These are phyloP conservation scores for Papilio demoleus DNA, from an alignment of 2,888 invertebrate genomes.

Conservation along the genomic window DNA sequence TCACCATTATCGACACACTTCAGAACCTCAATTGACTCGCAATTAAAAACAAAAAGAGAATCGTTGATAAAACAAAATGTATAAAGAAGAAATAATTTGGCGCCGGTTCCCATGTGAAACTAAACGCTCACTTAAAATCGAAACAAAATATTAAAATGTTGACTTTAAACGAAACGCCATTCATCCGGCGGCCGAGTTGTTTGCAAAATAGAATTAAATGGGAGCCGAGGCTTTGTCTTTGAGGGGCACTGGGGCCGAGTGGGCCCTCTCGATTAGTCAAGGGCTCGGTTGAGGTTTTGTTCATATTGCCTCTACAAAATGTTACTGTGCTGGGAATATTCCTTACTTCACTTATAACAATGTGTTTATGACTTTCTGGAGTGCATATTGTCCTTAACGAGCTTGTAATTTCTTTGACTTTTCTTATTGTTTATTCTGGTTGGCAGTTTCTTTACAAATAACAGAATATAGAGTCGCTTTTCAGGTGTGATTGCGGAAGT, in stretches of 20 bases:
- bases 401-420: slow-evolving; percentile 24
- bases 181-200: slow-evolving; percentile 64
- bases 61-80: slow-evolving; percentile 10
- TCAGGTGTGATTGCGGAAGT: slow-evolving; percentile 21
- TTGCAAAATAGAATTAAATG: slow-evolving; percentile 78
- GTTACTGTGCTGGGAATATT: slow-evolving; percentile 48
- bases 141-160: slow-evolving; percentile 64
- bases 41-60: slow-evolving; percentile 10
- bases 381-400: slow-evolving; percentile 35
- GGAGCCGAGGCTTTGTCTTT: slow-evolving; percentile 66
- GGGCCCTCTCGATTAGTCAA: slow-evolving; percentile 61
- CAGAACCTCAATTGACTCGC: background rate
- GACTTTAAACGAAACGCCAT: slow-evolving; percentile 59
- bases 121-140: slow-evolving; percentile 67
- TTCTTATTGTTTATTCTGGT: slow-evolving; percentile 26
- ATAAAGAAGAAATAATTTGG: slow-evolving; percentile 15
- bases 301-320: slow-evolving; percentile 40
- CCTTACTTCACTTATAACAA: slow-evolving; percentile 27
- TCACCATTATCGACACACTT: background rate
- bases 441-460: background rate
- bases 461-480: background rate
- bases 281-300: slow-evolving; percentile 46
- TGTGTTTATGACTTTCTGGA: slow-evolving; percentile 49
- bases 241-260: slow-evolving; percentile 45
- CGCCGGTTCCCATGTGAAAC: slow-evolving; percentile 44